Evolutionary conservation across 2,888 invertebrate genomes (phyloP).

Genomic region (Parthenolecanium corni): DNA sequence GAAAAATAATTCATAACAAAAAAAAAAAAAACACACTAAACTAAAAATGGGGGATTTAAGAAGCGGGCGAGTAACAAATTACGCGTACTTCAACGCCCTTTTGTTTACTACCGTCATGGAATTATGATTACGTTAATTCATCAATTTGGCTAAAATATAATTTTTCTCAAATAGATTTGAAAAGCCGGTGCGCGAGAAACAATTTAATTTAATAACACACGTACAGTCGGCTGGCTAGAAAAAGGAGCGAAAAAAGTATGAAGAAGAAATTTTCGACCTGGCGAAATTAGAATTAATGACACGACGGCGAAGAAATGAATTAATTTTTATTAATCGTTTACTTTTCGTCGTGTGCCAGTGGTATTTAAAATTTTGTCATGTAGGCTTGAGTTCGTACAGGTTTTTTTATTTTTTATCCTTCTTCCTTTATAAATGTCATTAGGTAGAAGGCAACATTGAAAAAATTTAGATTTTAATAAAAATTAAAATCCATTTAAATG

Average conservation of each 20-base stretch:
- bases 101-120: slow-evolving; percentile 24
- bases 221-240: neutral
- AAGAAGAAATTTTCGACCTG: neutral
- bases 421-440: no score
- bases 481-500: no score
- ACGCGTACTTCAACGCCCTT: slow-evolving; percentile 18
- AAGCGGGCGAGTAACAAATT: no score
- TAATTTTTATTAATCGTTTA: neutral
- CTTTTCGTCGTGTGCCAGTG: neutral
- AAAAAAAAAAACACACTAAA: neutral
- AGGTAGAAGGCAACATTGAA: no score
- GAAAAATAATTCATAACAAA: slow-evolving; percentile 12
- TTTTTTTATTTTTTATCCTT: no score
- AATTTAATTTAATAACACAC: neutral
- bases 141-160: slow-evolving; percentile 17
- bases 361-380: neutral
- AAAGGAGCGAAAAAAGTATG: neutral
- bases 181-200: neutral
- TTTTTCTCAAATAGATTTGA: slow-evolving; percentile 9
- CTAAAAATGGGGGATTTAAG: no score
- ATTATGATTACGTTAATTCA: slow-evolving; percentile 19
- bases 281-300: neutral
- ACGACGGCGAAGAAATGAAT: neutral
- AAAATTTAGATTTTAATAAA: no score
- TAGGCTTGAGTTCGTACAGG: no score